These are phyloP conservation scores for Euleptes europaea DNA, from an alignment of 2,113 vertebrate genomes.

Conservation along the genomic window DNA sequence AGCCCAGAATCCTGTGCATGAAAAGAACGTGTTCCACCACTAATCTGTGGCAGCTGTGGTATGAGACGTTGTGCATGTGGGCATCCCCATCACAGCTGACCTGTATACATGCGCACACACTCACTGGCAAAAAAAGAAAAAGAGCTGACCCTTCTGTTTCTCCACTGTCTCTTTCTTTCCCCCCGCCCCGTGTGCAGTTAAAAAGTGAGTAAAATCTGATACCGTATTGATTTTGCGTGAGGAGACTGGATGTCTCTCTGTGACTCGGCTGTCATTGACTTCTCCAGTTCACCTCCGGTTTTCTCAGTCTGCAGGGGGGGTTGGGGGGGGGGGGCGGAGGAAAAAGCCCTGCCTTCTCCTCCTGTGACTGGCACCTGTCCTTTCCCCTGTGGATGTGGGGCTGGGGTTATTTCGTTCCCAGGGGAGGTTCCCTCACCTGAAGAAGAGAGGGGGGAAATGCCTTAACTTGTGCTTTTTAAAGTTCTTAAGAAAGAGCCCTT, in stretches of 20 bases:
- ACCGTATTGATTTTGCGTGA: background rate
- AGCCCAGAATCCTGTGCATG: too few species aligned
- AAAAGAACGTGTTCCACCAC: too few species aligned
- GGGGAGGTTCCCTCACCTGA: background rate
- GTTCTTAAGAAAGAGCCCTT: too few species aligned
- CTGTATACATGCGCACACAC: background rate
- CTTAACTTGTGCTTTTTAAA: background rate
- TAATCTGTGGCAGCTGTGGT: too few species aligned
- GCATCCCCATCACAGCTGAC: background rate
- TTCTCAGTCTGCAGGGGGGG: background rate
- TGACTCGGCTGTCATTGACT: background rate
- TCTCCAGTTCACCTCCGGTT: background rate
- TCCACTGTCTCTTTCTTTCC: too few species aligned
- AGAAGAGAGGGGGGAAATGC: background rate
- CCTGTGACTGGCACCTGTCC: background rate
- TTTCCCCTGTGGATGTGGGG: background rate
- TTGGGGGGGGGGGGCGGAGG: too few species aligned
- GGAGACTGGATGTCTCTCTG: constrained; percentile 13
- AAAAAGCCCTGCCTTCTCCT: background rate
- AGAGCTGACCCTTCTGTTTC: background rate
- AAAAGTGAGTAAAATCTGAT: constrained; percentile 8
- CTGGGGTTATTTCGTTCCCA: background rate
- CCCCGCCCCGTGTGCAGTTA: too few species aligned
- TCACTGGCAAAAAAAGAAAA: background rate
- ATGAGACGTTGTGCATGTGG: too few species aligned